Conservation (phyloP, 2,797 vertebrate genomes). For the Otolemur crassicaudatus region DNA sequence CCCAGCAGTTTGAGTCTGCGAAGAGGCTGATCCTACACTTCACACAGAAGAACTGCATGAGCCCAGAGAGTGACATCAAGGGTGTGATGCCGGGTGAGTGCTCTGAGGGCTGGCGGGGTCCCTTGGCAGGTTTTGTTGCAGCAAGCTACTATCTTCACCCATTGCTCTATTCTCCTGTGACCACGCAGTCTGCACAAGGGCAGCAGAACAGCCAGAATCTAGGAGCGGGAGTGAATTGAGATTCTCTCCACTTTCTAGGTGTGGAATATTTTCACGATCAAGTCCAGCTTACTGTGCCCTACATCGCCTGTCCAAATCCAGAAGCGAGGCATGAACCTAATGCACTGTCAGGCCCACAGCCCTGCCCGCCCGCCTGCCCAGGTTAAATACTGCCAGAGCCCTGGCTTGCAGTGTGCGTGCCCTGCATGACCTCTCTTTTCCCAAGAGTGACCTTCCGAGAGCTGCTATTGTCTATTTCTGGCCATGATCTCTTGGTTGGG, state of each 20-base stretch:
- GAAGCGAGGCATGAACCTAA: neutral
- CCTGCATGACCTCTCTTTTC: neutral
- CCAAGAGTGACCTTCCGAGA: neutral
- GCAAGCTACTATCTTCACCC: too few relatives aligned
- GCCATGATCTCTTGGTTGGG: neutral
- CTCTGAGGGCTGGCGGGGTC: neutral
- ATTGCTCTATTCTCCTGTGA: neutral
- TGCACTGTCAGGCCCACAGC: neutral
- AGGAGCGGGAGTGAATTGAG: neutral
- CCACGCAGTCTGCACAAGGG: neutral
- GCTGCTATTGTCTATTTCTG: neutral
- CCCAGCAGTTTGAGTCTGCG: slow-evolving; percentile 94
- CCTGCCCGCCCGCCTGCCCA: neutral
- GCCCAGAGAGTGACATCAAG: slow-evolving; percentile 90
- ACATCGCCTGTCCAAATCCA: neutral
- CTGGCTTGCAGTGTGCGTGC: fast-evolving
- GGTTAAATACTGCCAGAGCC: neutral
- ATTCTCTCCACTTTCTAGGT: neutral
- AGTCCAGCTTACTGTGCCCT: too few relatives aligned
- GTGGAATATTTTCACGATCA: neutral
- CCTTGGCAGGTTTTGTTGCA: neutral
- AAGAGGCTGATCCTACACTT: slow-evolving; percentile 95
- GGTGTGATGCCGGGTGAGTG: slow-evolving; percentile 93
- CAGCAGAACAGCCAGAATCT: neutral
- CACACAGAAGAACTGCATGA: slow-evolving; percentile 93